Conservation (phyloP, 2,888 invertebrate genomes). For the Timandra comae region DNA sequence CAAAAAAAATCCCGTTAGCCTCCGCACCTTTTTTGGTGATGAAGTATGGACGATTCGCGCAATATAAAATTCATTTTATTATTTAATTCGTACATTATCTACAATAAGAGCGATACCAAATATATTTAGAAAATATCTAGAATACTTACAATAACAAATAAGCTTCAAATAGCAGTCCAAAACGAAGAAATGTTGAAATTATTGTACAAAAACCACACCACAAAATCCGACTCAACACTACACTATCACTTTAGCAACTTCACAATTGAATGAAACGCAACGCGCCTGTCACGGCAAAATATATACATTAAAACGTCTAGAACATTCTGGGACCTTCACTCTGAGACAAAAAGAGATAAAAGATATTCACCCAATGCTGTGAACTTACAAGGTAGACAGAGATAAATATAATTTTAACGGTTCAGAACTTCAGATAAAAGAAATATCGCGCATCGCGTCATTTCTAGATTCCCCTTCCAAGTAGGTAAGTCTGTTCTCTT, state of each 20-base stretch:
- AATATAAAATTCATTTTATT: conserved; percentile 26
- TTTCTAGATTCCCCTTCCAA: conserved; percentile 13
- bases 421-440: conserved; percentile 44
- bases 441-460: conserved; percentile 39
- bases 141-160: conserved; percentile 40
- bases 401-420: conserved; percentile 57
- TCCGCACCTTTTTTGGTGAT: conserved; percentile 68
- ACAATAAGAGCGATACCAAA: not conserved
- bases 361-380: too few relatives aligned
- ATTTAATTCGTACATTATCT: conserved; percentile 8
- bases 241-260: conserved; percentile 57
- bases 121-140: conserved; percentile 7
- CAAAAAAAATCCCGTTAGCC: conserved; percentile 52
- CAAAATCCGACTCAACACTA: conserved; percentile 54
- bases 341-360: conserved; percentile 45
- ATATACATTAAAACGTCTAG: conserved; percentile 81
- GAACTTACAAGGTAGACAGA: conserved; percentile 40
- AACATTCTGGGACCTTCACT: conserved; percentile 80
- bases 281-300: conserved; percentile 77
- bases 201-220: conserved; percentile 48
- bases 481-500: too few relatives aligned
- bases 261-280: conserved; percentile 73
- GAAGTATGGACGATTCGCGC: conserved; percentile 39
- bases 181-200: conserved; percentile 32
- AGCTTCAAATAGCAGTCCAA: conserved; percentile 35